Evolutionary conservation across 1,140 invertebrate genomes (phyloP), one percentile per base, ranked within the genome.

Genomic region (Wasmannia auropunctata): DNA sequence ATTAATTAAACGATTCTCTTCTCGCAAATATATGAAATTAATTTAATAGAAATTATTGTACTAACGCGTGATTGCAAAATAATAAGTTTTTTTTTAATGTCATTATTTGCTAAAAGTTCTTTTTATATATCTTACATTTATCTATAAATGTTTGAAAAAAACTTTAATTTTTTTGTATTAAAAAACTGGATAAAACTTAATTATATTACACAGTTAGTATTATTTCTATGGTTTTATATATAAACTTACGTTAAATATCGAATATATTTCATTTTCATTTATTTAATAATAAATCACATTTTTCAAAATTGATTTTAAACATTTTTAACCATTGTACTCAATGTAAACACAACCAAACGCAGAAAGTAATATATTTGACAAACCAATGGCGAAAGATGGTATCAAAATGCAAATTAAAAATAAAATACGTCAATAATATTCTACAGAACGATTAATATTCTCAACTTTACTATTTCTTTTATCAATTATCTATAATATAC

Each of bases 21-120:
- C 1, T 34, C 28, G n/a, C 0, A 54, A 74, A 74, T 37, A 34
- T 37, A 34, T 54, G 2, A 22, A 54, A 56, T 54, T 74, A 74
- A 74, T 31, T 34, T 74, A 37, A 34, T 70, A 3, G n/a, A n/a
- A 74, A 74, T 74, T 56, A 74, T 56, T 74, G 0, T 74, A 56
- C 28, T n/a, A 37, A 56, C 56, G 4, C 34, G 8, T 22, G 1
- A 5, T 40, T 40, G 2, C 46, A 54, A 19, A 19, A 37, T 54
- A 14, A 56, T 25, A 56, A 11, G 6, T 54, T 37, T 56, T 46
- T 19, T 69, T 37, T 63, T 8, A 72, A 54, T 74, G 5, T 14
- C 0, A 22, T 54, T 3, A 56, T 37, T 37, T 34, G 0, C 19
- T 34, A 3, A 72, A 51, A 51, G 2, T 3, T n/a, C 2, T 72